Evolutionary conservation across 2,888 invertebrate species (phyloP).

Genomic region (Calliscelio sp.): DNA sequence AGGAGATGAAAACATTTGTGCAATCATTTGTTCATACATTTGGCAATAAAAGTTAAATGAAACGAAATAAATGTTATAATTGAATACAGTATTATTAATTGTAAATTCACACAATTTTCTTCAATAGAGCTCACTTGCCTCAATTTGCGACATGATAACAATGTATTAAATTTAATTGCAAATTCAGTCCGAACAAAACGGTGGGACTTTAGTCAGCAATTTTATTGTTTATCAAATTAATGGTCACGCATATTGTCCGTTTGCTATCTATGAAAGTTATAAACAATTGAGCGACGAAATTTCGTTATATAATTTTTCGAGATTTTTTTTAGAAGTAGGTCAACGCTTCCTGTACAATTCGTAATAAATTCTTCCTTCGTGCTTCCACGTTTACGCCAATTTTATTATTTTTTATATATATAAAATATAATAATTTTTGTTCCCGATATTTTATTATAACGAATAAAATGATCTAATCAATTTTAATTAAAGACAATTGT

Average conservation of each 20-base stretch:
- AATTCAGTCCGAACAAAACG: not conserved
- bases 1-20: too few relatives aligned
- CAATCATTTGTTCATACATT: too few relatives aligned
- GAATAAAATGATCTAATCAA: too few relatives aligned
- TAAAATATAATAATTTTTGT: too few relatives aligned
- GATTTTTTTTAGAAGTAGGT: slow-evolving; percentile 11
- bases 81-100: too few relatives aligned
- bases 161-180: not conserved
- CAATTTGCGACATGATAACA: not conserved
- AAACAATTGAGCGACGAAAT: slow-evolving; percentile 13
- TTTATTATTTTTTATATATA: not conserved
- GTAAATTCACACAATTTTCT: too few relatives aligned
- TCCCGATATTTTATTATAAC: too few relatives aligned
- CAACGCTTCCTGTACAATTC: slow-evolving; percentile 30
- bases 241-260: not conserved
- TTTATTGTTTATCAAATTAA: slow-evolving; percentile 31
- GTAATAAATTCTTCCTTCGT: not conserved
- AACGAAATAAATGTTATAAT: too few relatives aligned
- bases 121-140: too few relatives aligned
- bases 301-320: slow-evolving; percentile 36
- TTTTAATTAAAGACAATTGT: too few relatives aligned
- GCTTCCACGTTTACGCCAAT: not conserved
- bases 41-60: too few relatives aligned
- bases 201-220: not conserved
- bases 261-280: not conserved